phyloP scores from a whole-genome alignment of 1,140 invertebrate species.

The Pseudobourletiella spinata region DNA sequence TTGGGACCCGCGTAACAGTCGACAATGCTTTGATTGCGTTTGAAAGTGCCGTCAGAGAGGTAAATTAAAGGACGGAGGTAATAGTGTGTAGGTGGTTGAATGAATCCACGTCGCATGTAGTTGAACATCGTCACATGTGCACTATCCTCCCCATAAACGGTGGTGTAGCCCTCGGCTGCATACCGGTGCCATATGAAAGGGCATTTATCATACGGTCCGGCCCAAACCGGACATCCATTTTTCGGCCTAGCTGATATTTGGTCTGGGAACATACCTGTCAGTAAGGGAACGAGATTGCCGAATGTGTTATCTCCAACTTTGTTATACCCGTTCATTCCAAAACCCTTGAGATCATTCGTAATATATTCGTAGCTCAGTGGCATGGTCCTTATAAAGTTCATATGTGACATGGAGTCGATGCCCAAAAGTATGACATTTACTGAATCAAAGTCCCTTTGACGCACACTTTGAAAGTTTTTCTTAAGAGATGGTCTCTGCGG shows the following conservation, averaged over 20 bases:
- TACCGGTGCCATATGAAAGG: conserved; percentile 72
- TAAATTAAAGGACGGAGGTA: conserved; percentile 43
- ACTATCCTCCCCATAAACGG: conserved; percentile 6
- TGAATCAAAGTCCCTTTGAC: too few species aligned
- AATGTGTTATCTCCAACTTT: conserved; percentile 52
- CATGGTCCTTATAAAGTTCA: conserved; percentile 76
- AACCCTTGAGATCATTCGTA: conserved; percentile 47
- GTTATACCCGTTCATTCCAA: conserved; percentile 67
- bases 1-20: conserved; percentile 46
- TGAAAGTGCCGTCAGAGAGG: conserved; percentile 42
- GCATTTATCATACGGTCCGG: conserved; percentile 63
- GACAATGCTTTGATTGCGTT: conserved; percentile 47
- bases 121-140: conserved; percentile 9
- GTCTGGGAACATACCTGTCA: too few species aligned
- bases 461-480: too few species aligned
- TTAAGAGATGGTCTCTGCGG: too few species aligned
- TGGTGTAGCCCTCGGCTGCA: conserved; percentile 41
- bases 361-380: conserved; percentile 56
- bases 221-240: too few species aligned
- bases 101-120: conserved; percentile 11
- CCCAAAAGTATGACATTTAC: conserved; percentile 67
- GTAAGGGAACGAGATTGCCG: too few species aligned
- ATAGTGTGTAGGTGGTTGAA: conserved; percentile 40
- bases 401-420: conserved; percentile 71
- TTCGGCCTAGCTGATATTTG: too few species aligned